Conservation (phyloP, 2,113 vertebrate genomes). For the Rhegmatorhina hoffmannsi region DNA sequence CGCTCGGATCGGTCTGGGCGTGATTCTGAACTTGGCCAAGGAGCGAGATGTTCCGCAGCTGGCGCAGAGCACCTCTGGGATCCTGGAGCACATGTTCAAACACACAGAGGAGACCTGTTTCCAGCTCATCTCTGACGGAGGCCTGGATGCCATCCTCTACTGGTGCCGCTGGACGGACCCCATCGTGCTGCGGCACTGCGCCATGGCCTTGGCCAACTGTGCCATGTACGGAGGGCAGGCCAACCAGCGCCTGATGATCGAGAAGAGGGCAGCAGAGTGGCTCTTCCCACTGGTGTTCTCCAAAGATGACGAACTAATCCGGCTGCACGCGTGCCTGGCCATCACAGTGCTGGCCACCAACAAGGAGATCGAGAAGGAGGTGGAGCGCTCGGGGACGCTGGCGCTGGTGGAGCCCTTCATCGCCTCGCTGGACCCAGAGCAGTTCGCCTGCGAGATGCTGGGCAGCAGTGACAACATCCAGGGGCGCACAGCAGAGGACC, state of each 20-base stretch:
- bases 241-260: constrained; percentile 92
- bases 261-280: constrained; percentile 93
- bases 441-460: constrained; percentile 84
- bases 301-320: constrained; percentile 90
- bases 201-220: constrained; percentile 93
- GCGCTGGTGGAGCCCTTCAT: constrained; percentile 96
- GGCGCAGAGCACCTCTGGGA: constrained; percentile 86
- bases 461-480: constrained; percentile 89
- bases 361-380: constrained; percentile 93
- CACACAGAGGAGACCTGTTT: constrained; percentile 93
- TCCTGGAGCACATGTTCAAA: constrained; percentile 99
- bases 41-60: constrained; percentile 87
- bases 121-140: constrained; percentile 88
- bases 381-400: constrained; percentile 93
- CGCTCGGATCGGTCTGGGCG: constrained; percentile 89
- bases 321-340: constrained; percentile 92
- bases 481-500: constrained; percentile 87
- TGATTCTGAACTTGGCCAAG: constrained; percentile 89
- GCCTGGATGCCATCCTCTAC: constrained; percentile 90
- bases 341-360: constrained; percentile 91
- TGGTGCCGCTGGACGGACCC: constrained; percentile 94
- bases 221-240: constrained; percentile 93
- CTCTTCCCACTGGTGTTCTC: constrained; percentile 96
- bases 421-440: constrained; percentile 88
- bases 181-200: constrained; percentile 89